phyloP scores from a whole-genome alignment of 1,140 invertebrate species.

The Anastatus disparis region DNA sequence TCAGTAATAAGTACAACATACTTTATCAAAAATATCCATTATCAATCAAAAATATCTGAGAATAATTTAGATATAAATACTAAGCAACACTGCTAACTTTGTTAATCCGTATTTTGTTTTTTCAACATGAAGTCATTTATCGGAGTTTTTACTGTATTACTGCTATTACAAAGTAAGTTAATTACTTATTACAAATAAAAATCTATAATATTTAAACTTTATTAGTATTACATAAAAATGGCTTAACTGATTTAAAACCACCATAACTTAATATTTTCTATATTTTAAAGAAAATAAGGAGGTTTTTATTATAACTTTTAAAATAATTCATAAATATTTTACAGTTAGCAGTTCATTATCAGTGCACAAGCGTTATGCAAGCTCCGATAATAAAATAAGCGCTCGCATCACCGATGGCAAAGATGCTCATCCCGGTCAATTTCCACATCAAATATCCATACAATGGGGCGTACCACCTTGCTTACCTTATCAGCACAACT shows the following conservation, averaged over 20 bases:
- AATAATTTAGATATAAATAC: no score
- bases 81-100: neutral
- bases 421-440: no score
- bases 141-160: neutral
- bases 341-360: slow-evolving; percentile 58
- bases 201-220: neutral
- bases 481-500: slow-evolving; percentile 53
- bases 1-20: no score
- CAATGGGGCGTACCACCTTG: slow-evolving; percentile 18
- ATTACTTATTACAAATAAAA: neutral
- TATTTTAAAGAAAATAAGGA: no score
- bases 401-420: no score
- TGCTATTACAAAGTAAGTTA: neutral
- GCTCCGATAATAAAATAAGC: no score
- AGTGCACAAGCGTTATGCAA: slow-evolving; percentile 45
- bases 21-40: no score
- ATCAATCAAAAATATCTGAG: no score
- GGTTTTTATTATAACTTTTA: slow-evolving; percentile 42
- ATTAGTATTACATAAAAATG: neutral
- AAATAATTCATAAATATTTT: slow-evolving; percentile 49
- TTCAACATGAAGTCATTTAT: neutral
- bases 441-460: no score
- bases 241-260: no score
- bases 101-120: neutral
- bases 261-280: no score